Evolutionary conservation across 2,113 vertebrate species (phyloP), one percentile per base, ranked within the genome.

Genomic region (Pardalotus punctatus): DNA sequence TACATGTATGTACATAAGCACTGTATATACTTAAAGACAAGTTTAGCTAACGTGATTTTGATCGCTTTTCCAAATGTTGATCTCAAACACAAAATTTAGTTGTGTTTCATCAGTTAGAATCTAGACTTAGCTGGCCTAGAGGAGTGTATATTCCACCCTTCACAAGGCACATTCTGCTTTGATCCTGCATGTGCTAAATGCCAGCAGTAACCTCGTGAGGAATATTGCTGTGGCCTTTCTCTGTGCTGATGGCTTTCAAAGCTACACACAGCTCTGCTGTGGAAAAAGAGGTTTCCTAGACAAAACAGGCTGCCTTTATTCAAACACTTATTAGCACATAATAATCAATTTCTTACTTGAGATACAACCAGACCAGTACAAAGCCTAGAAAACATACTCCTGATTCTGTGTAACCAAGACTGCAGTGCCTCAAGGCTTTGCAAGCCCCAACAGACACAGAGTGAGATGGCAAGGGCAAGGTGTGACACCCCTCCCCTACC

Each of bases 361-460:
- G 60, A 58, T 31, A 24, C 3, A 47, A 85, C 22, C 6, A 42
- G 12, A 62, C 10, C 2, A 42, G 20, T 3, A 73, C 17, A 12
- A 71, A 67, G 38, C 40, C 40, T 29, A 77, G 54, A n/a, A 80
- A 94, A 87, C 5, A 0, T 1, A 7, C 33, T 64, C 31, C 56
- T 67, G 20, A 50, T 31, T 73, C 74, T 74, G 50, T 10, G 13
- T 18, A 31, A 35, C 19, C 35, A 62, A 50, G 64, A 36, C 0
- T 5, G 28, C 5, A 33, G 42, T 38, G 35, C 45, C 54, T 54
- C 21, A 27, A 28, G 48, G 35, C n/a, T 64, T 64, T 64, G 38
- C 3, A 6, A n/a, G 64, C 16, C 14, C 23, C 58, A 35, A 3
- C 3, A 25, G 62, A 14, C 2, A 9, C 5, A 27, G 8, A 11